A percentile compares a stretch with the other conserved stretches of the same genome.
Evolutionary conservation across 2,888 invertebrate genomes (phyloP).

Genomic region (Cepaea hortensis): DNA sequence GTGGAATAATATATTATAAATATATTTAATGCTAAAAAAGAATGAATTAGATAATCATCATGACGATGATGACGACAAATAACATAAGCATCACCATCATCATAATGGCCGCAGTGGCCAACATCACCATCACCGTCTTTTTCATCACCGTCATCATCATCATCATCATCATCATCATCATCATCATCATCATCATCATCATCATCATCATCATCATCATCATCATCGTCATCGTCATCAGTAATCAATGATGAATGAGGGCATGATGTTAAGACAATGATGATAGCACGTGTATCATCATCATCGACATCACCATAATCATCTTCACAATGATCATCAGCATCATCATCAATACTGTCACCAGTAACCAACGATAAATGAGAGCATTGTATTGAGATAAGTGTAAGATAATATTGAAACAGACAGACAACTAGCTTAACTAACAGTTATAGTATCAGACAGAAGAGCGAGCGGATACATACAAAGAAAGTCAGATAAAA

Average conservation of each 20-base stretch:
- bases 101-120: background rate
- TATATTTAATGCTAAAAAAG: background rate
- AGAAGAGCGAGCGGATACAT: too few species aligned
- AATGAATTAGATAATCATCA: background rate
- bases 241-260: too few species aligned
- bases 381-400: too few species aligned
- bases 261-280: too few species aligned
- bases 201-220: slow-evolving; percentile 4
- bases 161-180: background rate
- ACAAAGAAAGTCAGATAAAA: too few species aligned
- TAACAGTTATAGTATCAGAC: too few species aligned
- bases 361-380: too few species aligned
- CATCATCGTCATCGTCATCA: background rate
- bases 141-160: background rate
- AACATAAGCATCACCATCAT: background rate
- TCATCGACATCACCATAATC: background rate
- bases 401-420: too few species aligned
- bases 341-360: background rate
- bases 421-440: too few species aligned
- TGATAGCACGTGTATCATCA: background rate
- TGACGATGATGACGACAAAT: background rate
- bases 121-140: background rate
- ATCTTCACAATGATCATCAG: background rate
- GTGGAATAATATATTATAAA: background rate
- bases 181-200: background rate